These are phyloP conservation scores for Mystacornis crossleyi DNA, from an alignment of 2,113 vertebrate genomes.

Conservation along the genomic window DNA sequence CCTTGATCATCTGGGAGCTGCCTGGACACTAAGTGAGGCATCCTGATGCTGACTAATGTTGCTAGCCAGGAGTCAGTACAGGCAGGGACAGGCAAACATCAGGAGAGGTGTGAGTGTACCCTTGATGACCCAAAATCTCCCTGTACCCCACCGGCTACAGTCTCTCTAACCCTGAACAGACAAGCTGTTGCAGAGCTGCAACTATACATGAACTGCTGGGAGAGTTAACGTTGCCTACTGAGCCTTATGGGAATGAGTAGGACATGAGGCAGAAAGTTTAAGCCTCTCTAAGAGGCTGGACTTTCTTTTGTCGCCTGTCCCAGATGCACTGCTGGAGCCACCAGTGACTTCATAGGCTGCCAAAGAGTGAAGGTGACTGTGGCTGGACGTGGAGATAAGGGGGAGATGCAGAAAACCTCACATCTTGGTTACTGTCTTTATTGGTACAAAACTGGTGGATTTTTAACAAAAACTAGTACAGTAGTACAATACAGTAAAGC, in stretches of 20 bases:
- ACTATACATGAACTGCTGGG: background rate
- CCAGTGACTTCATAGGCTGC: background rate
- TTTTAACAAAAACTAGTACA: too few species aligned
- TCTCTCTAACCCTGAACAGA: background rate
- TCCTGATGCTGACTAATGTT: background rate
- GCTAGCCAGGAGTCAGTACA: background rate
- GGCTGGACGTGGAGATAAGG: background rate
- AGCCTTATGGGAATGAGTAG: fast-evolving
- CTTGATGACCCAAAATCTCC: background rate
- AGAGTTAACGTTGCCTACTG: background rate
- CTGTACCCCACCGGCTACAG: fast-evolving
- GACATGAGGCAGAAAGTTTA: background rate
- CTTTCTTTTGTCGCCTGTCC: background rate
- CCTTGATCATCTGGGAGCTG: background rate
- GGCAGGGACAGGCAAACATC: background rate
- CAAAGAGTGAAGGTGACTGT: background rate
- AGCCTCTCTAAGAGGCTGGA: background rate
- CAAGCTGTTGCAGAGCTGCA: background rate
- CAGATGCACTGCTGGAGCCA: background rate
- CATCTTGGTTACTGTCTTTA: background rate
- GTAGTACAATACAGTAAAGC: too few species aligned
- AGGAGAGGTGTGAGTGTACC: background rate
- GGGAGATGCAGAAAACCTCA: background rate
- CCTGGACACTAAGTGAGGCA: background rate
- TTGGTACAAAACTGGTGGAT: background rate